Base-by-base conservation (phyloP, 2,888 invertebrate species). In the Thumatha senex region DNA sequence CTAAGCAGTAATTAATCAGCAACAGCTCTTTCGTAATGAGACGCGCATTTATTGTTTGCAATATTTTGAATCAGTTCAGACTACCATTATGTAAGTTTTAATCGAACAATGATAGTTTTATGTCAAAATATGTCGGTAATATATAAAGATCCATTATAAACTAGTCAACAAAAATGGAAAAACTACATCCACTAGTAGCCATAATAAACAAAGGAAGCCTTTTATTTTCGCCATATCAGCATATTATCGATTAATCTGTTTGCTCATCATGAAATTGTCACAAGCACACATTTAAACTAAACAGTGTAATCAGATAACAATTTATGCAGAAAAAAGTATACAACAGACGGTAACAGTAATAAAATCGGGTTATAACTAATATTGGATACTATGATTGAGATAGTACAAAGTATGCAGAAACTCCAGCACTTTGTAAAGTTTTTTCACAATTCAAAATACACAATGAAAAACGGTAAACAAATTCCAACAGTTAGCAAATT, bases 1-100 rank as follows among this genome's bases (percentile, higher is more conserved):
- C 55, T 56, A 64, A 45, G 54, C 33, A 61, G 57, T 70, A 72
- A 77, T 77, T 72, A 72, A 76, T 76, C 73, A 69, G 71, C 76
- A 72, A 66, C 54, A 60, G 45, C 54, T 57, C 59, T 61, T 70
- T 66, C 64, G 54, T 59, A 64, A 62, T 62, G 63, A 63, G 61
- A 5, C 5, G 54, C 66, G 62, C 65, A 66, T 63, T 70, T 58
- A 67, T 67, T 66, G 63, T 65, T 63, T 46, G 47, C 8, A 14
- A 31, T 30, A 31, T 7, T 30, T 9, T 1, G 29, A 12, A 14
- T 12, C 43, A 48, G 49, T 45, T 34, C 54, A 54, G 2, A 50
- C 51, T 48, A 51, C 31, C 34, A 42, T 33, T 51, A 14, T 11
- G 7, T 12, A 4, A 8, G 14, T 11, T 15, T 31, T n/a, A n/a